These are phyloP conservation scores for Corythaixoides concolor DNA, from an alignment of 2,113 vertebrate species.

Conservation along the genomic window DNA sequence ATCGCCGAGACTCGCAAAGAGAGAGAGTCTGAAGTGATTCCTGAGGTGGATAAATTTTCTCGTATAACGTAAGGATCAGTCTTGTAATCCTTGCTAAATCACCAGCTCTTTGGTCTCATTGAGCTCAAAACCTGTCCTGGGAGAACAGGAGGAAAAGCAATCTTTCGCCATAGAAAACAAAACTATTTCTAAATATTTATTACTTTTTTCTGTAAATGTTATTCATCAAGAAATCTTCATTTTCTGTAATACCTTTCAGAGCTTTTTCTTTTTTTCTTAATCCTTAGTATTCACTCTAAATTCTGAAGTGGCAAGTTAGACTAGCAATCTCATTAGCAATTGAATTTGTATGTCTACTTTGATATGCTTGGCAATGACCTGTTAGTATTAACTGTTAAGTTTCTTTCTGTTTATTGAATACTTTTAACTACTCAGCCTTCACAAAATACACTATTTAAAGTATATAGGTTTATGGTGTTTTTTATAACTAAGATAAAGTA, in stretches of 20 bases:
- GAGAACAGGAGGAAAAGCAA: not conserved
- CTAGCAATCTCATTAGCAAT: not conserved
- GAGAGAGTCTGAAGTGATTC: constrained; percentile 11
- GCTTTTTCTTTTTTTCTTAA: not conserved
- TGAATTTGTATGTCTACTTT: constrained; percentile 7
- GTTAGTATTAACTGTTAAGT: not conserved
- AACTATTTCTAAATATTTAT: not conserved
- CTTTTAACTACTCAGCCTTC: not conserved
- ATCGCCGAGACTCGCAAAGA: not conserved
- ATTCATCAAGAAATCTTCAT: not conserved
- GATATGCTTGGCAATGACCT: not conserved
- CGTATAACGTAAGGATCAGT: constrained; percentile 20
- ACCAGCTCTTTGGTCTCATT: not conserved
- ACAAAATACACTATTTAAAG: not conserved
- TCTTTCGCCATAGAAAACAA: not conserved
- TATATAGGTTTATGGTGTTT: not conserved
- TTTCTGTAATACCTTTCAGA: not conserved
- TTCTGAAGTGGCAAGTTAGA: not conserved
- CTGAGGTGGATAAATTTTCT: constrained; percentile 22
- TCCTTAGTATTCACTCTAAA: not conserved
- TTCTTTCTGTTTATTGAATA: not conserved
- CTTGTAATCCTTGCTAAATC: constrained; percentile 39
- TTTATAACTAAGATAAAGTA: not conserved
- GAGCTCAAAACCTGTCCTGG: not conserved
- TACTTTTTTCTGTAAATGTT: not conserved